A percentile compares a stretch with the other conserved stretches of the same genome.
These are phyloP conservation scores for Porphyrio hochstetteri DNA, from an alignment of 2,113 vertebrate species.

Conservation along the genomic window DNA sequence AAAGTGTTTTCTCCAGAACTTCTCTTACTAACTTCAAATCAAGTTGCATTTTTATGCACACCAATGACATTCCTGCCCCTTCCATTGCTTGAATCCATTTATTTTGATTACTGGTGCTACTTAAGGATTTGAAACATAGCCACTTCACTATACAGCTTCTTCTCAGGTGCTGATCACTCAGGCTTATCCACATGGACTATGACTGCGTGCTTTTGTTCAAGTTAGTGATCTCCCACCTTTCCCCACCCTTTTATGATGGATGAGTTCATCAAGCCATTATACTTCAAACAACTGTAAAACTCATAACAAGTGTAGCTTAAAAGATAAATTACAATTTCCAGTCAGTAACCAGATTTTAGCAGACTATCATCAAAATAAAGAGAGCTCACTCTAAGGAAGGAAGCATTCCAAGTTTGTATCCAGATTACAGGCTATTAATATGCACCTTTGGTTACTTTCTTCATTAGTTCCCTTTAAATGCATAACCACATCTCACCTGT, in stretches of 20 bases:
- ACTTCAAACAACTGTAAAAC: not conserved
- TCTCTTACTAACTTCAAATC: not conserved
- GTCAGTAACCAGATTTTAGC: not conserved
- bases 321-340: not conserved
- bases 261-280: not conserved
- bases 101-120: not conserved
- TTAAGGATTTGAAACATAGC: not conserved
- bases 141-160: not conserved
- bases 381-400: not conserved
- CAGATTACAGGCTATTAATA: not conserved
- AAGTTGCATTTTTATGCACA: not conserved
- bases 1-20: not conserved
- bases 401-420: not conserved
- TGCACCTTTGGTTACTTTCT: not conserved
- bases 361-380: not conserved
- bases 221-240: not conserved
- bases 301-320: not conserved
- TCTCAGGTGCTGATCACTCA: not conserved
- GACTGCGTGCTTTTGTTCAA: not conserved
- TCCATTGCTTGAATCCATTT: not conserved
- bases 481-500: not conserved
- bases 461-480: not conserved
- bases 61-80: not conserved
- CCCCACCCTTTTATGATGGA: rapidly evolving
- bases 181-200: not conserved